Evolutionary conservation across 2,797 vertebrate genomes (phyloP).

Genomic region (Argyrosomus regius): DNA sequence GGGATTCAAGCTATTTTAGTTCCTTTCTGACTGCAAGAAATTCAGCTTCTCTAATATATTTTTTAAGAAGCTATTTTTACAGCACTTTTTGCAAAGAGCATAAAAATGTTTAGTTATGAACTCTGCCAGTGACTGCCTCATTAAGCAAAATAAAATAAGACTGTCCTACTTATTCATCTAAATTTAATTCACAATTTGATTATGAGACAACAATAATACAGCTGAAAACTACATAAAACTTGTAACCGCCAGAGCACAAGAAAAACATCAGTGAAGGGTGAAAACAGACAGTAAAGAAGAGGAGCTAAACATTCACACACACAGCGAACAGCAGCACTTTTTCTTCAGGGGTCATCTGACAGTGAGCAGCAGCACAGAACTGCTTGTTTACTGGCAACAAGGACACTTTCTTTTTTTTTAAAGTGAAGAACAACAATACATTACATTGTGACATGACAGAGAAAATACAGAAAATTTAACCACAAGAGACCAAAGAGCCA

Average conservation of each 20-base stretch:
- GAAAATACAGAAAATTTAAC: neutral
- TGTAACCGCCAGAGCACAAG: neutral
- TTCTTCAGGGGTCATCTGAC: constrained; percentile 13
- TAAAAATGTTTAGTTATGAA: neutral
- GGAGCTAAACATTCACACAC: constrained; percentile 4
- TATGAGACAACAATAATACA: neutral
- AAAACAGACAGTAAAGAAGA: constrained; percentile 1
- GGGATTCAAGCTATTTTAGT: neutral
- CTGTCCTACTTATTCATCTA: neutral
- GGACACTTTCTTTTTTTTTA: neutral
- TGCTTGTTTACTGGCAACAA: neutral
- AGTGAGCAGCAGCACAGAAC: neutral
- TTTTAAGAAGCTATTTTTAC: neutral
- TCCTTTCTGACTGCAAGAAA: neutral
- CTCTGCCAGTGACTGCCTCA: neutral
- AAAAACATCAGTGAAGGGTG: neutral
- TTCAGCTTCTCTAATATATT: neutral
- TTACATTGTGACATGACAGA: neutral
- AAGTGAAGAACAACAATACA: neutral
- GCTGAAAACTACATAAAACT: neutral
- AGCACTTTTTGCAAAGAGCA: neutral
- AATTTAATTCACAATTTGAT: neutral
- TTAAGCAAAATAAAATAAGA: neutral
- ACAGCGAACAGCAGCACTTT: constrained; percentile 19
- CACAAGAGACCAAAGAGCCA: neutral